Conservation (phyloP, 2,797 vertebrate genomes). For the Gallirallus australis region DNA sequence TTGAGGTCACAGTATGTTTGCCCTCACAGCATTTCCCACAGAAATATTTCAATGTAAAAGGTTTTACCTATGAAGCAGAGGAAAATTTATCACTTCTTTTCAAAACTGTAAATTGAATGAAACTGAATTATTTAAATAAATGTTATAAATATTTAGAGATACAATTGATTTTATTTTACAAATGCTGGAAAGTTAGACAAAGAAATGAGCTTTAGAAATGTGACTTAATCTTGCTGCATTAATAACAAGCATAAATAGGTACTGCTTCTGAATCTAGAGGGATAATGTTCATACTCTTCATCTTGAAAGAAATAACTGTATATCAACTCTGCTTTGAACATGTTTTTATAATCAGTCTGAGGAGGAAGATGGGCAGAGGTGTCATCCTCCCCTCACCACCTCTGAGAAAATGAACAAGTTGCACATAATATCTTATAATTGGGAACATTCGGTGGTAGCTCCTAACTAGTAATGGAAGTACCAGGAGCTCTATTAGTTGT, state of each 20-base stretch:
- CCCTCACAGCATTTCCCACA: not conserved
- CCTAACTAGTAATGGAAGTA: not conserved
- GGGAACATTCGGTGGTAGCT: not conserved
- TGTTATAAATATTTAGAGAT: not conserved
- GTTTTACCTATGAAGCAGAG: not conserved
- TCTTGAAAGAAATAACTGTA: not conserved
- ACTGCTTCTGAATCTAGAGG: not conserved
- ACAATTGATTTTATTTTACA: not conserved
- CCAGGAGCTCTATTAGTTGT: not conserved
- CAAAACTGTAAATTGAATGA: not conserved
- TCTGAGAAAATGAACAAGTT: not conserved
- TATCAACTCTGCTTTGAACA: not conserved
- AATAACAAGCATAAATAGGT: not conserved
- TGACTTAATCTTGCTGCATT: not conserved
- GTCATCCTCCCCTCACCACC: not conserved
- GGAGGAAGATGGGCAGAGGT: not conserved
- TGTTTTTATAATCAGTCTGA: not conserved
- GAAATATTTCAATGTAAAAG: not conserved
- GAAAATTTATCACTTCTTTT: not conserved
- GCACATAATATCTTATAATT: not conserved
- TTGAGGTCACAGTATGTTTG: not conserved
- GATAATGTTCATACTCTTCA: not conserved
- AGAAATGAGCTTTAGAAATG: not conserved
- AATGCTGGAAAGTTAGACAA: not conserved
- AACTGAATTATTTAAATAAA: not conserved